Evolutionary conservation across 1,140 invertebrate genomes (phyloP).

Genomic region (Heliothis subflexa): DNA sequence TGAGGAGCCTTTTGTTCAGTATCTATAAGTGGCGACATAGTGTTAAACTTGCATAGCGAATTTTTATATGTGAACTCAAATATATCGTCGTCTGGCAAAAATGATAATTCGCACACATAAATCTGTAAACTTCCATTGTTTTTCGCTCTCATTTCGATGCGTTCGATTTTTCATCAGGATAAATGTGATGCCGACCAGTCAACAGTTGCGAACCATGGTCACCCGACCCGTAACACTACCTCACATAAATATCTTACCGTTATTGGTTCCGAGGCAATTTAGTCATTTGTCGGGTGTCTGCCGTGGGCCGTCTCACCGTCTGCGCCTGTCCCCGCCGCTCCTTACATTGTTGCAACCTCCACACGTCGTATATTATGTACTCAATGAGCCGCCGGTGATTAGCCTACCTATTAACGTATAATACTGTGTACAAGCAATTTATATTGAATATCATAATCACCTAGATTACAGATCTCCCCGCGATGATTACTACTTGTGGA

Average conservation of each 20-base stretch:
- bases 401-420: conserved; percentile 34
- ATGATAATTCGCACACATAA: too few relatives aligned
- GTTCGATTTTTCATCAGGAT: too few relatives aligned
- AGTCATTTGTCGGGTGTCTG: conserved; percentile 76
- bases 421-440: conserved; percentile 25
- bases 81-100: too few relatives aligned
- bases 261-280: conserved; percentile 70
- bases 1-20: background rate
- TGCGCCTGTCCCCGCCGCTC: conserved; percentile 34
- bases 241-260: conserved; percentile 61
- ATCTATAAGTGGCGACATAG: too few relatives aligned
- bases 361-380: conserved; percentile 71
- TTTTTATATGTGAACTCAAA: too few relatives aligned
- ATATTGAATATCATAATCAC: conserved; percentile 12
- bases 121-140: too few relatives aligned
- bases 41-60: too few relatives aligned
- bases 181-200: too few relatives aligned
- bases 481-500: background rate
- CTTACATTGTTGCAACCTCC: conserved; percentile 60
- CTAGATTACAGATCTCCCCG: conserved; percentile 24
- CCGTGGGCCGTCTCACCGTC: conserved; percentile 48
- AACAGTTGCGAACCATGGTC: conserved; percentile 6
- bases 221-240: conserved; percentile 48
- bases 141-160: too few relatives aligned
- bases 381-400: conserved; percentile 52